Evolutionary conservation across 2,888 invertebrate genomes (phyloP).

Genomic region (Sepioteuthis lessoniana): DNA sequence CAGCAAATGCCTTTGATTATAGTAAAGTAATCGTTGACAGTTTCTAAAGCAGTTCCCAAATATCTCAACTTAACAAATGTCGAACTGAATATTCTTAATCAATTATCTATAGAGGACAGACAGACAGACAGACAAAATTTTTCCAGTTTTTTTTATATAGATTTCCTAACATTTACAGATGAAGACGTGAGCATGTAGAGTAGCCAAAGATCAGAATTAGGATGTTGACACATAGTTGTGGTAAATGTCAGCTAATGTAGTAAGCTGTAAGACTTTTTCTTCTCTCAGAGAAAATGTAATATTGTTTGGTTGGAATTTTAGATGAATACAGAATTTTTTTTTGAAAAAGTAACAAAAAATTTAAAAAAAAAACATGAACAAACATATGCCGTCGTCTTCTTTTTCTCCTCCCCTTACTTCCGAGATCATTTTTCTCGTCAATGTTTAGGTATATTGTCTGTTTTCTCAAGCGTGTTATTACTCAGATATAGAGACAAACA

Average conservation of each 20-base stretch:
- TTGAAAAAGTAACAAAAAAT: background rate
- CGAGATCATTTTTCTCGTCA: background rate
- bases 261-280: background rate
- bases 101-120: too few relatives aligned
- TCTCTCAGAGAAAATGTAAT: background rate
- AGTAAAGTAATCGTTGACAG: too few relatives aligned
- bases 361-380: background rate
- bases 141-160: too few relatives aligned
- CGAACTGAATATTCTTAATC: too few relatives aligned
- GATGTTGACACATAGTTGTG: too few relatives aligned
- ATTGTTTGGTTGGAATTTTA: background rate
- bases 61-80: too few relatives aligned
- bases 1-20: too few relatives aligned
- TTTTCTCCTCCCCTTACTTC: background rate
- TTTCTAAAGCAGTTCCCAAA: too few relatives aligned
- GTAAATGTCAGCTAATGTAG: background rate
- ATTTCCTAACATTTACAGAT: too few relatives aligned
- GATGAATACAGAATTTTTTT: conserved; percentile 5
- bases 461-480: conserved; percentile 20
- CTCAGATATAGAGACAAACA: conserved; percentile 23
- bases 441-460: background rate
- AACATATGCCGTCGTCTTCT: background rate
- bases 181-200: too few relatives aligned
- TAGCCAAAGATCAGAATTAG: too few relatives aligned
- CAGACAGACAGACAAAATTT: too few relatives aligned